phyloP scores from a whole-genome alignment of 2,888 invertebrate genomes.

The Drosophila sordidula region DNA sequence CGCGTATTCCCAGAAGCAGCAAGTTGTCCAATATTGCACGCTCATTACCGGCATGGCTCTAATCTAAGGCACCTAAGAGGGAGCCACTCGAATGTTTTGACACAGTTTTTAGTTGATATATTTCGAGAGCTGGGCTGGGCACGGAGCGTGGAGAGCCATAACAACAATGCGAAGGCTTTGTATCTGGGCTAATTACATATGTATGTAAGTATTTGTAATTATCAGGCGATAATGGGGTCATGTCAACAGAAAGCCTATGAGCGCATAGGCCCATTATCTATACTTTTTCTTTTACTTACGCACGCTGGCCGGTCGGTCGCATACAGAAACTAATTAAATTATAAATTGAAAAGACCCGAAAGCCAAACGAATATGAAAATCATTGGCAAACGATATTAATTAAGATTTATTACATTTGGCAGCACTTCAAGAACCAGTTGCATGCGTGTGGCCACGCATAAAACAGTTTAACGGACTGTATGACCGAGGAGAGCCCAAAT shows the following conservation, averaged over 20 bases:
- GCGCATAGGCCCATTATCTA: constrained; percentile 55
- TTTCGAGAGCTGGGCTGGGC: constrained; percentile 21
- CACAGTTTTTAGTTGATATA: constrained; percentile 43
- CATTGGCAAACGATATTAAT: constrained; percentile 69
- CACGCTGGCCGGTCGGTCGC: constrained; percentile 5
- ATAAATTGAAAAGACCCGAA: constrained; percentile 58
- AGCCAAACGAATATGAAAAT: constrained; percentile 58
- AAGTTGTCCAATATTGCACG: constrained; percentile 27
- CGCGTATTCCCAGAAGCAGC: constrained; percentile 5
- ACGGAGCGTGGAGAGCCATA: constrained; percentile 28
- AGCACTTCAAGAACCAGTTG: constrained; percentile 47
- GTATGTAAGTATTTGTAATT: constrained; percentile 62
- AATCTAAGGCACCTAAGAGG: constrained; percentile 50
- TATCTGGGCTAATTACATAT: constrained; percentile 67
- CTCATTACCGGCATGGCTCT: constrained; percentile 14
- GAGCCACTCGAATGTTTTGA: constrained; percentile 61
- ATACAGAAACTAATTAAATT: constrained; percentile 63
- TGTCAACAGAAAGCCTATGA: constrained; percentile 65
- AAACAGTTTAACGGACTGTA: constrained; percentile 21
- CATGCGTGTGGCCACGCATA: constrained; percentile 46
- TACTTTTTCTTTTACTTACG: constrained; percentile 43
- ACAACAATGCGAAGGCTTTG: constrained; percentile 60
- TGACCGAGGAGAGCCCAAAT: constrained; percentile 15
- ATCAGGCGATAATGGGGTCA: constrained; percentile 76
- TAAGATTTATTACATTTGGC: constrained; percentile 74